phyloP scores from a whole-genome alignment of 2,797 vertebrate genomes.

The Lycodopsis pacificus region DNA sequence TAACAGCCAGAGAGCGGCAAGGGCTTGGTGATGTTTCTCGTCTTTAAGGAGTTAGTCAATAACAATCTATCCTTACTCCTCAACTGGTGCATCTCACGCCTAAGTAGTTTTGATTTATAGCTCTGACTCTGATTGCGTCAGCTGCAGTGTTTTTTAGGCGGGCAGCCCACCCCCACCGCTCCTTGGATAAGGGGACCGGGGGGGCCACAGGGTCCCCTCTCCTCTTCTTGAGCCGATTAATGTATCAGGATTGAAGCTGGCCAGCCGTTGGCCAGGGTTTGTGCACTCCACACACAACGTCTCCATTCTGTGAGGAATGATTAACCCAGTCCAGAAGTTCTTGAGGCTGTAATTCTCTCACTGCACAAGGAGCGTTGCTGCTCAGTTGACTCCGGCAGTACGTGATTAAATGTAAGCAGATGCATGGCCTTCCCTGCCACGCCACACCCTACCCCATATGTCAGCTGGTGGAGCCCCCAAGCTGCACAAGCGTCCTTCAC shows the following conservation, averaged over 20 bases:
- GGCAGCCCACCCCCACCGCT: slow-evolving; percentile 37
- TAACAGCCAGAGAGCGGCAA: neutral
- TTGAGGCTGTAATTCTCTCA: slow-evolving; percentile 42
- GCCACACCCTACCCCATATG: slow-evolving; percentile 71
- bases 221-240: slow-evolving; percentile 79
- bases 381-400: slow-evolving; percentile 40
- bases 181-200: slow-evolving; percentile 46
- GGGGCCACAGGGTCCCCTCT: slow-evolving; percentile 67
- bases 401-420: slow-evolving; percentile 68
- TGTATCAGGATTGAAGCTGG: slow-evolving; percentile 68
- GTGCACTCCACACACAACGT: slow-evolving; percentile 15
- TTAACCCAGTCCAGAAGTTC: slow-evolving; percentile 56
- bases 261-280: slow-evolving; percentile 53
- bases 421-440: slow-evolving; percentile 44
- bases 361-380: slow-evolving; percentile 25
- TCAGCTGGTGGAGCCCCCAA: slow-evolving; percentile 63
- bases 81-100: slow-evolving; percentile 33
- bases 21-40: slow-evolving; percentile 4
- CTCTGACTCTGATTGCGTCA: slow-evolving; percentile 40
- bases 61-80: slow-evolving; percentile 3
- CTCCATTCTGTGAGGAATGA: slow-evolving; percentile 46
- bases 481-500: slow-evolving; percentile 67
- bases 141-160: slow-evolving; percentile 60
- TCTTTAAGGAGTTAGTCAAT: slow-evolving; percentile 32
- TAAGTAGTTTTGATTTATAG: slow-evolving; percentile 59